phyloP scores from a whole-genome alignment of 2,113 vertebrate species.

The Corydoras maculifer region DNA sequence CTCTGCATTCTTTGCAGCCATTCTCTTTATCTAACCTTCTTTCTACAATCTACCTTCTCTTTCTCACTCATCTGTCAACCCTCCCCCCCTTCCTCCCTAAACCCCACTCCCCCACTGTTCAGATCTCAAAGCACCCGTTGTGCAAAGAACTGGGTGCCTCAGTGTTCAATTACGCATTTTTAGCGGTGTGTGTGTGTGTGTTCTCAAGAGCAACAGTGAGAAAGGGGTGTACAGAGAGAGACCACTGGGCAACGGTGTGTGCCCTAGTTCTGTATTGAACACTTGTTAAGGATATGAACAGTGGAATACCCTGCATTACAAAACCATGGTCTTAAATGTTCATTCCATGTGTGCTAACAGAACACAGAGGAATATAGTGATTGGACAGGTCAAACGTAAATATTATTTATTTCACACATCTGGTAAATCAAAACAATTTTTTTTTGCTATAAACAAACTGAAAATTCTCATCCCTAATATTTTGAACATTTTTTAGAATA shows the following conservation, averaged over 20 bases:
- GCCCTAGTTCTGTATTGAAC: neutral
- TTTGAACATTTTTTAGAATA: too few species aligned
- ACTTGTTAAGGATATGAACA: slow-evolving; percentile 5
- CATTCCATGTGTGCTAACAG: neutral
- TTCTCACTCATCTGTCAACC: slow-evolving; percentile 12
- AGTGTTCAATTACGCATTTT: slow-evolving; percentile 38
- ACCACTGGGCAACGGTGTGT: slow-evolving; percentile 1
- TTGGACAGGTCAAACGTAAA: too few species aligned
- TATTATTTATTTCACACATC: too few species aligned
- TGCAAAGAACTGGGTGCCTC: slow-evolving; percentile 13
- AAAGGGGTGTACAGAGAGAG: neutral
- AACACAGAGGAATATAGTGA: too few species aligned
- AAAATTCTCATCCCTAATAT: too few species aligned
- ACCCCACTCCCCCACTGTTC: neutral
- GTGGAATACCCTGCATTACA: slow-evolving; percentile 11
- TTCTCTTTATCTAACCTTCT: neutral
- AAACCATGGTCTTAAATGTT: neutral
- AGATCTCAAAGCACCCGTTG: slow-evolving; percentile 38
- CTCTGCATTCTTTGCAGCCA: neutral
- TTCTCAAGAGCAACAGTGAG: slow-evolving; percentile 25
- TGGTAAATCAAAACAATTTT: too few species aligned
- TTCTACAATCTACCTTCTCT: neutral
- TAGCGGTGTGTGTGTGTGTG: slow-evolving; percentile 11
- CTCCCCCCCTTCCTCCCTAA: neutral
- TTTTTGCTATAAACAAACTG: too few species aligned